Evolutionary conservation across 2,113 vertebrate genomes (phyloP).

Genomic region (Harpagus bidentatus): DNA sequence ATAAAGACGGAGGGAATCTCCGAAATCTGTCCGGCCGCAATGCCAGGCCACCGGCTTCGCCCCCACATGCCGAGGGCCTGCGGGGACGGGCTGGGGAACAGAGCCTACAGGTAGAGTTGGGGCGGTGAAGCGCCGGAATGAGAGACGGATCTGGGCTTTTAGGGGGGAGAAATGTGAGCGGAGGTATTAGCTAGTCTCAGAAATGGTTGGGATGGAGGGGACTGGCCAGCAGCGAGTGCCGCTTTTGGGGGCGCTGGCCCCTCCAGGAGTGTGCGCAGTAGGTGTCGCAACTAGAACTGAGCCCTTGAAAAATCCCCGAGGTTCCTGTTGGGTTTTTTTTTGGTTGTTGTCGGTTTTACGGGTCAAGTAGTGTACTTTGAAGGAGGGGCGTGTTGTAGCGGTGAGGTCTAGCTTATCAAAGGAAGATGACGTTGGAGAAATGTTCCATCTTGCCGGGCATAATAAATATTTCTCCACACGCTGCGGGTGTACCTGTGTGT

Average conservation of each 20-base stretch:
- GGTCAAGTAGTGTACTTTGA: background rate
- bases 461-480: background rate
- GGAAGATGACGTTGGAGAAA: background rate
- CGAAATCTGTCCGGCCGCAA: background rate
- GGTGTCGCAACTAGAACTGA: background rate
- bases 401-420: background rate
- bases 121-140: background rate
- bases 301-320: background rate
- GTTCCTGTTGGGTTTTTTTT: background rate
- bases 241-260: background rate
- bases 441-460: background rate
- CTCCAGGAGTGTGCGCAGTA: rapidly evolving
- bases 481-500: background rate
- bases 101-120: background rate
- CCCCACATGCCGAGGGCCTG: no score
- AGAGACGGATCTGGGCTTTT: background rate
- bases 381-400: background rate
- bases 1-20: background rate
- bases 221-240: background rate
- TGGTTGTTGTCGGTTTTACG: background rate
- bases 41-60: background rate
- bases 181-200: background rate
- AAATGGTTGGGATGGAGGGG: background rate
- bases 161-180: background rate
- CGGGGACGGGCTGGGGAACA: background rate